A percentile compares a stretch with the other conserved stretches of the same genome.
Evolutionary conservation across 2,113 vertebrate genomes (phyloP).

Genomic region (Takifugu bimaculatus): DNA sequence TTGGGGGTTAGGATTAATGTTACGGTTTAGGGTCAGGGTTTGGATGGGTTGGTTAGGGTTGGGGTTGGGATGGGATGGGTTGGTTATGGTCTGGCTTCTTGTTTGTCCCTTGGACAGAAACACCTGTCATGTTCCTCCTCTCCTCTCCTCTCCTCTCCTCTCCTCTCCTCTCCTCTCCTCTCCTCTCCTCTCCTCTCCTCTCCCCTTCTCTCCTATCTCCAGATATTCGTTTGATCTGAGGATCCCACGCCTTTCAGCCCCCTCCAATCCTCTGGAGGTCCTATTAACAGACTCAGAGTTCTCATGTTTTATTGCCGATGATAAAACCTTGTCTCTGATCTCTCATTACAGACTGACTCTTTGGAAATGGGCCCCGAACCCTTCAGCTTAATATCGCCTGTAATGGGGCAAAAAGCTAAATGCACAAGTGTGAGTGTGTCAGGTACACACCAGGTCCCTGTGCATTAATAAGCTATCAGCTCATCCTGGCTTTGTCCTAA

Average conservation of each 20-base stretch:
- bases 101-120: too few species aligned
- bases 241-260: constrained; percentile 54
- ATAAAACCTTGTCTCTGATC: constrained; percentile 73
- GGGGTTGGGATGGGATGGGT: too few species aligned
- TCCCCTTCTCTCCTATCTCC: constrained; percentile 25
- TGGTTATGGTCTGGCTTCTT: too few species aligned
- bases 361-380: constrained; percentile 65
- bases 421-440: constrained; percentile 47
- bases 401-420: constrained; percentile 69
- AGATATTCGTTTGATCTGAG: constrained; percentile 62
- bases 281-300: constrained; percentile 73
- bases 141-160: too few species aligned
- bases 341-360: constrained; percentile 67
- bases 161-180: constrained; percentile 17
- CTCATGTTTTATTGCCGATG: constrained; percentile 74
- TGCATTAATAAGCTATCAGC: constrained; percentile 62
- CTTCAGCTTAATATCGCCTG: constrained; percentile 60
- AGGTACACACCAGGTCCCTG: constrained; percentile 44
- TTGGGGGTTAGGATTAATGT: too few species aligned
- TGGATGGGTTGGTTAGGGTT: too few species aligned
- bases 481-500: constrained; percentile 34
- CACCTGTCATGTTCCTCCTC: too few species aligned
- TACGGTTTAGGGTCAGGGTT: too few species aligned
- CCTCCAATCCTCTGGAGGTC: constrained; percentile 64
- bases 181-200: constrained; percentile 8